Conservation (phyloP, 2,888 invertebrate genomes). For the Lepidocyrtoides sp. region DNA sequence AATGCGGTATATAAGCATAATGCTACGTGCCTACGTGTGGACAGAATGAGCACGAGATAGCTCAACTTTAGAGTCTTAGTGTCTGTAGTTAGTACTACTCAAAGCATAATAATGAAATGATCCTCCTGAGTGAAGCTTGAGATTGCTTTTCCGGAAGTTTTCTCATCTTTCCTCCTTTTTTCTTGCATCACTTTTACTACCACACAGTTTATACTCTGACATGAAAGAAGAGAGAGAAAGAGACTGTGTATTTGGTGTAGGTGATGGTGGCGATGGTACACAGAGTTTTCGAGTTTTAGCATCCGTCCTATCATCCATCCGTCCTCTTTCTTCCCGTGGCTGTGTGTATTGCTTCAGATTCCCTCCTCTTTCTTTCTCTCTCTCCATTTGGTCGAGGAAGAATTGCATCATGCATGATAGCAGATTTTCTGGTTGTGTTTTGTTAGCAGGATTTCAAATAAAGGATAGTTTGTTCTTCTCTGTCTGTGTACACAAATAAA, state of each 20-base stretch:
- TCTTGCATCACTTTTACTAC: slow-evolving; percentile 44
- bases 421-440: slow-evolving; percentile 37
- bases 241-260: too few species aligned
- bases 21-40: background rate
- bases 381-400: background rate
- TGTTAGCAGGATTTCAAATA: slow-evolving; percentile 42
- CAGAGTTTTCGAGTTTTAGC: slow-evolving; percentile 47
- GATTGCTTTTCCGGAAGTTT: slow-evolving; percentile 76
- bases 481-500: slow-evolving; percentile 58
- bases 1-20: background rate
- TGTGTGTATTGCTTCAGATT: background rate
- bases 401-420: too few species aligned
- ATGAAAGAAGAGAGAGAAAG: background rate
- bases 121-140: slow-evolving; percentile 77
- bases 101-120: slow-evolving; percentile 78
- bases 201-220: slow-evolving; percentile 28
- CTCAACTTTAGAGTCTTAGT: background rate
- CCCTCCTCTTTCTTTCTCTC: background rate
- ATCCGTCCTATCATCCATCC: slow-evolving; percentile 43
- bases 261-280: too few species aligned
- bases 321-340: slow-evolving; percentile 5
- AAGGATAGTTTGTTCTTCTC: slow-evolving; percentile 45
- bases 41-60: background rate
- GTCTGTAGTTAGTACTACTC: slow-evolving; percentile 72
- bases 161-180: slow-evolving; percentile 66